Evolutionary conservation across 23 tunicate species (phyloP).

Genomic region (Halocynthia aurantium): DNA sequence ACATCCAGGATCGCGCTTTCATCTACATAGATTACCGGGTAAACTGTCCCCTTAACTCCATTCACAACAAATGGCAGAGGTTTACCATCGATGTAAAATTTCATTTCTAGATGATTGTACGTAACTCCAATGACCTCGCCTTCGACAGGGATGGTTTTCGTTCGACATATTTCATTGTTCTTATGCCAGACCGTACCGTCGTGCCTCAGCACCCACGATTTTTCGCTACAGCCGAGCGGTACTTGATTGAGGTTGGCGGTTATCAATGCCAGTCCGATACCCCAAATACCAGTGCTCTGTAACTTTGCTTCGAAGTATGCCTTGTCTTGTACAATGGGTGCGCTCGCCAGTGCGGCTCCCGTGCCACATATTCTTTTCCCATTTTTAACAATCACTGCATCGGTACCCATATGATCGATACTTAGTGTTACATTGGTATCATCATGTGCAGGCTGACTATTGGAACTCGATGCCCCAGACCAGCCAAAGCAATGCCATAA

Average conservation of each 20-base stretch:
- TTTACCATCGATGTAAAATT: constrained; percentile 82
- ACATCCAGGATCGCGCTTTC: constrained; percentile 93
- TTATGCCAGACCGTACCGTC: constrained; percentile 70
- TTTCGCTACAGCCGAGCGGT: constrained; percentile 68
- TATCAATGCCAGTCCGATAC: constrained; percentile 76
- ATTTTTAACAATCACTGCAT: constrained; percentile 93
- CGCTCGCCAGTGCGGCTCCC: constrained; percentile 73
- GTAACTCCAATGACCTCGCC: constrained; percentile 89
- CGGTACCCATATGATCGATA: constrained; percentile 67
- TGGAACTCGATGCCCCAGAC: constrained; percentile 25
- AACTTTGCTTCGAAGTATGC: constrained; percentile 96
- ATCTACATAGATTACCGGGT: constrained; percentile 90
- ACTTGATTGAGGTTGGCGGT: constrained; percentile 46
- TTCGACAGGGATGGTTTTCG: constrained; percentile 49
- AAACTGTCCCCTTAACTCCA: constrained; percentile 75
- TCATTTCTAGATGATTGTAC: constrained; percentile 87
- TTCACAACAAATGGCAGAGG: constrained; percentile 57
- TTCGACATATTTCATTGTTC: constrained; percentile 43
- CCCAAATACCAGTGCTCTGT: constrained; percentile 95
- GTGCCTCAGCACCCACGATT: constrained; percentile 84
- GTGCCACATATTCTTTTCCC: constrained; percentile 94
- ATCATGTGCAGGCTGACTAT: constrained; percentile 11
- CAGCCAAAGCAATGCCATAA: constrained; percentile 66
- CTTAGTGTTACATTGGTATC: constrained; percentile 36
- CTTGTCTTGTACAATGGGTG: constrained; percentile 88